phyloP scores from a whole-genome alignment of 2,888 invertebrate genomes.

The Drosophila eohydei region DNA sequence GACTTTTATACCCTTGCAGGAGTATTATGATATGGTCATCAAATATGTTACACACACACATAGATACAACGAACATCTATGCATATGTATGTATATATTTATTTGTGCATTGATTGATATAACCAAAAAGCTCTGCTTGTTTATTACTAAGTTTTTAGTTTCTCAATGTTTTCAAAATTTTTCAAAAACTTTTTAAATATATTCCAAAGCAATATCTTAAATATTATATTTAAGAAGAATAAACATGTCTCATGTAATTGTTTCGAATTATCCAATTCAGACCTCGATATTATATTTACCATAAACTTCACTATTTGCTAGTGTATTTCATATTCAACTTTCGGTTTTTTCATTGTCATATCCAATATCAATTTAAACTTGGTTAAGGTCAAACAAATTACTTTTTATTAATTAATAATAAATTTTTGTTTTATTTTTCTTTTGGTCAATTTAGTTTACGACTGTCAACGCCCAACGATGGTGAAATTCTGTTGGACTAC shows the following conservation, averaged over 20 bases:
- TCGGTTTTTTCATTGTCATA: background rate
- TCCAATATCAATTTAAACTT: slow-evolving; percentile 34
- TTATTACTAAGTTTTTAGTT: background rate
- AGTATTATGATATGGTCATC: background rate
- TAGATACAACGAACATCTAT: too few species aligned
- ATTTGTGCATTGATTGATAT: background rate
- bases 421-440: slow-evolving; percentile 25
- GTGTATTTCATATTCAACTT: slow-evolving; percentile 1
- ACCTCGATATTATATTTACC: too few species aligned
- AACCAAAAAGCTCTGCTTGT: background rate
- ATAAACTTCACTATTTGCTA: slow-evolving; percentile 3
- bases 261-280: too few species aligned
- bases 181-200: background rate
- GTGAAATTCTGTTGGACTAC: slow-evolving; percentile 96
- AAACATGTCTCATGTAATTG: background rate
- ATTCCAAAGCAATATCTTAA: background rate
- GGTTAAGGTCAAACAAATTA: slow-evolving; percentile 58
- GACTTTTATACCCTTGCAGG: slow-evolving; percentile 21
- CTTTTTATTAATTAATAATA: slow-evolving; percentile 30
- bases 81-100: too few species aligned
- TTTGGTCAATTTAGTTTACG: slow-evolving; percentile 87
- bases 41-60: background rate
- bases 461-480: slow-evolving; percentile 92
- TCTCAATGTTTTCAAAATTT: background rate
- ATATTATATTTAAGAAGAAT: background rate